phyloP scores from a whole-genome alignment of 1,140 invertebrate species.

The Ptiloglossa arizonensis region DNA sequence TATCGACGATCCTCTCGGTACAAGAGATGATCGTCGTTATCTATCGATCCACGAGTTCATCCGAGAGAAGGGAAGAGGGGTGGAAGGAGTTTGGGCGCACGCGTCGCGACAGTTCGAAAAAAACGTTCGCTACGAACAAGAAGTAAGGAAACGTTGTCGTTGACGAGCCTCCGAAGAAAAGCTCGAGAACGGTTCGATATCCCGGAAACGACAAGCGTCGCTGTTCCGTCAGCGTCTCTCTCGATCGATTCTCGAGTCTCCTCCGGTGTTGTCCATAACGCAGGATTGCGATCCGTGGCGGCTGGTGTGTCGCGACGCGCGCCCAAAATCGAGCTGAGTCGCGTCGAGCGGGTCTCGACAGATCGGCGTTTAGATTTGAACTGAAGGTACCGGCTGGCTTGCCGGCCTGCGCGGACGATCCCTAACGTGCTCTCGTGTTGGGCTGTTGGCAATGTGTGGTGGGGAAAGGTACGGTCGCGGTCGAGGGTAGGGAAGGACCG shows the following conservation, averaged over 20 bases:
- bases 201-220: neutral
- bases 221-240: neutral
- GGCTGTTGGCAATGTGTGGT: constrained; percentile 21
- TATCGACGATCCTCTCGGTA: no score
- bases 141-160: constrained; percentile 24
- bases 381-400: constrained; percentile 26
- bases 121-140: neutral
- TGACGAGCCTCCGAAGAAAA: no score
- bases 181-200: neutral
- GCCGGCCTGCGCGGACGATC: constrained; percentile 11
- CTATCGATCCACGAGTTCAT: constrained; percentile 12
- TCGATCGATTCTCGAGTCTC: neutral
- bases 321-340: constrained; percentile 43
- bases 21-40: constrained; percentile 10
- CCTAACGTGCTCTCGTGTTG: constrained; percentile 28
- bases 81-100: constrained; percentile 46
- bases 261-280: constrained; percentile 27
- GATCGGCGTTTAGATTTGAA: constrained; percentile 42
- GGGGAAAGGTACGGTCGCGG: constrained; percentile 27
- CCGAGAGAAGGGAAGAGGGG: neutral
- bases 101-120: constrained; percentile 42
- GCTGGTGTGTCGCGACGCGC: constrained; percentile 40
- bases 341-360: constrained; percentile 11
- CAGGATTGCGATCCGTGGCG: neutral
- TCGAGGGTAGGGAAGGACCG: constrained; percentile 12